Evolutionary conservation across 2,113 vertebrate species (phyloP).

Genomic region (Alectura lathami): DNA sequence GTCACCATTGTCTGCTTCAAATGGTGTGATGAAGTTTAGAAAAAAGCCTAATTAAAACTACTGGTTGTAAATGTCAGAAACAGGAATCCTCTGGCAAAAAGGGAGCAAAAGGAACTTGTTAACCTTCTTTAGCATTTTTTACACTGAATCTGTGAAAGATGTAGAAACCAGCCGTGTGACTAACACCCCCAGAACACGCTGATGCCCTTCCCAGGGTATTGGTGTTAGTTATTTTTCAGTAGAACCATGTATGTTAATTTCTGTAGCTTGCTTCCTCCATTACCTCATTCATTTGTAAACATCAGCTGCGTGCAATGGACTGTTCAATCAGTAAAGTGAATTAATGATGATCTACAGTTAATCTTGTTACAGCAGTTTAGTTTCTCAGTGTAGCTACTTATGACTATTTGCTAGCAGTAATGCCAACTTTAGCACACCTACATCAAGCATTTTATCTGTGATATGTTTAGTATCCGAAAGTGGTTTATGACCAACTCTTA

Average conservation of each 20-base stretch:
- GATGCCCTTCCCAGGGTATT: not conserved
- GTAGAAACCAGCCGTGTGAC: not conserved
- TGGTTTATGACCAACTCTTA: not conserved
- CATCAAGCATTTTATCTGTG: not conserved
- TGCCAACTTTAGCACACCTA: not conserved
- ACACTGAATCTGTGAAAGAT: not conserved
- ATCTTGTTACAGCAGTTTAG: constrained; percentile 38
- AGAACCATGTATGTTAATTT: not conserved
- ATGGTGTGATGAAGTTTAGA: not conserved
- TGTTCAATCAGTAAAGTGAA: constrained; percentile 11
- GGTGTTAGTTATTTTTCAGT: not conserved
- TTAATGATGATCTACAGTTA: constrained; percentile 40
- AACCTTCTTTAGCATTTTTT: not conserved
- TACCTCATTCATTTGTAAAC: not conserved
- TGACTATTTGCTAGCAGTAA: not conserved
- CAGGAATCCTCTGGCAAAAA: not conserved
- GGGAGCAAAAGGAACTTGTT: not conserved
- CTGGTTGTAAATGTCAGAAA: not conserved
- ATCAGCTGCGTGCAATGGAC: not conserved
- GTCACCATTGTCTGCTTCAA: not conserved
- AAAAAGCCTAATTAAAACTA: not conserved
- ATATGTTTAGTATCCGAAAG: not conserved
- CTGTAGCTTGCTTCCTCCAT: not conserved
- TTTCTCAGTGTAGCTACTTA: not conserved
- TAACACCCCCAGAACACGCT: not conserved